Evolutionary conservation across 2,113 vertebrate species (phyloP), one percentile per base, ranked within the genome.

Genomic region (Lichenostomus cassidix): DNA sequence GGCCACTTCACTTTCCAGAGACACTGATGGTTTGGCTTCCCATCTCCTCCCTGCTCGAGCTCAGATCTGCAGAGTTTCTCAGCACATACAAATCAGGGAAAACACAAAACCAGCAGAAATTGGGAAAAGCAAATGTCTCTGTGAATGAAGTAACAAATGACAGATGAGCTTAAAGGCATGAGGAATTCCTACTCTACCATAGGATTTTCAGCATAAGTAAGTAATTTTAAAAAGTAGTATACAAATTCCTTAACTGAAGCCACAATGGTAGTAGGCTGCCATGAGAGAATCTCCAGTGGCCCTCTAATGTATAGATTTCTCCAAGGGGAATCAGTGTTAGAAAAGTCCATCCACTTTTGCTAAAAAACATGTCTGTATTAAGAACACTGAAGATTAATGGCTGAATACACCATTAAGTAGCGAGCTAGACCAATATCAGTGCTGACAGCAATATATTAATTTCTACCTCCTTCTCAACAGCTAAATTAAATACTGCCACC

Each of bases 1-100:
- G 77, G 92, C 75, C 92, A 95, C 60, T 94, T 95, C 95, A 96
- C 47, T 89, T 84, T 7, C 56, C 77, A 9, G 19, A 71, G 9
- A 11, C 31, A 22, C 17, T 0, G 2, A 3, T 13, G 28, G 13
- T 12, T 49, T 16, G 18, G 5, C 39, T 59, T 21, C 59, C 64
- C 28, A 3, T 9, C 22, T n/a, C 50, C 28, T 50, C 7, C 63
- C 47, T 77, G 39, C 14, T 17, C 17, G 2, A 47, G 44, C 35
- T 65, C 79, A 39, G 33, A 33, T 10, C 59, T 41, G 28, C 44
- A 64, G n/a, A 23, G 37, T 11, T 63, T 13, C 11, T 7, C 41
- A 37, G 39, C 21, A 15, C 50, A 19, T 2, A 27, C n/a, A 53
- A 70, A 42, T 15, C n/a, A 20, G n/a, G 28, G 37, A 69, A 71